These are phyloP conservation scores for Esox masquinongy DNA, from an alignment of 2,797 vertebrate genomes.

Conservation along the genomic window DNA sequence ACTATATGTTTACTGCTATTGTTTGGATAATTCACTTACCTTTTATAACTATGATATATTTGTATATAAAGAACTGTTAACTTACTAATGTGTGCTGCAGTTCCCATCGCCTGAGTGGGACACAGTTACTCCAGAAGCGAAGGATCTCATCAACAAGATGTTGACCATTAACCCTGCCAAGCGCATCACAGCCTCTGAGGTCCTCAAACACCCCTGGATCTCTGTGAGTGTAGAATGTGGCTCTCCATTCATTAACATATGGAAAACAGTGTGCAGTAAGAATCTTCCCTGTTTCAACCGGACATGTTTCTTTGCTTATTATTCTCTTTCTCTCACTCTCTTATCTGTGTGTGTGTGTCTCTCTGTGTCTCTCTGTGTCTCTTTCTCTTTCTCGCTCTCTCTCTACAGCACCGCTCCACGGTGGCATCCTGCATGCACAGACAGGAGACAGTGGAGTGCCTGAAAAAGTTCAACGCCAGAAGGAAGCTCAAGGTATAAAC, in stretches of 20 bases:
- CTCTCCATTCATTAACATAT: background rate
- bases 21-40: background rate
- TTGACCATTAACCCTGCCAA: conserved; percentile 95
- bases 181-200: conserved; percentile 91
- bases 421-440: conserved; percentile 99
- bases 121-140: conserved; percentile 95
- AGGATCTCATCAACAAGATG: conserved; percentile 99
- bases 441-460: conserved; percentile 96
- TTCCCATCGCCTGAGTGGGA: conserved; percentile 98
- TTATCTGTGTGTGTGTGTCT: background rate
- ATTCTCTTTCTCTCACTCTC: background rate
- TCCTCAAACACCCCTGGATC: conserved; percentile 96
- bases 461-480: conserved; percentile 98
- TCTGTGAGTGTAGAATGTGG: conserved; percentile 68
- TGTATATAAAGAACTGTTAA: background rate
- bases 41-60: background rate
- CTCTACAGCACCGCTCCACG: conserved; percentile 90
- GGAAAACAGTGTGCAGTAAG: background rate
- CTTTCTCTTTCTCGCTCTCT: conserved; percentile 20
- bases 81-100: conserved; percentile 58
- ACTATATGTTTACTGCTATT: background rate
- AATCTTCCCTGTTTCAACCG: background rate
- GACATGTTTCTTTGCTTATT: background rate
- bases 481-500: conserved; percentile 87
- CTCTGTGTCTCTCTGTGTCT: background rate